Base-by-base conservation (phyloP, 1,140 invertebrate species). In the Drosophila rhopaloa region DNA sequence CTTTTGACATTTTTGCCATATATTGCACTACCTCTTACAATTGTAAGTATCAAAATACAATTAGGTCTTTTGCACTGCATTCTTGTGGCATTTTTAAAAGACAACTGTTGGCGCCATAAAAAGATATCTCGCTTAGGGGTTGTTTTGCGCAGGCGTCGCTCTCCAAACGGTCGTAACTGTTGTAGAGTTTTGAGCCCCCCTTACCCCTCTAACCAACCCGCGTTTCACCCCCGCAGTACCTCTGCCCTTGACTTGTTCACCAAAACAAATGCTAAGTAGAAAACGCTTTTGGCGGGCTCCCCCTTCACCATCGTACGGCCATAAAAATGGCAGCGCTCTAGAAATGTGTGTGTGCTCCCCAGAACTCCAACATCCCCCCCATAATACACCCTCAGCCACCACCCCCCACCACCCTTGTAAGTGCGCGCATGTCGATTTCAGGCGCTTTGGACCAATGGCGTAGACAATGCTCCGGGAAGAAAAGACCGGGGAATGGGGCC, bases 251-350 rank as follows among this genome's bases (percentile, higher is more conserved):
- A 8, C 16, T 32, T 35, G n/a, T 27, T 55, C 16, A 37, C 48
- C 59, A 74, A 63, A 63, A 75, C 53, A 51, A 75, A 76, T 76
- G 51, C 62, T 61, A 79, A 73, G 55, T 67, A 65, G 53, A 51
- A 47, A 66, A 66, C 55, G 57, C 71, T 63, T 71, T 76, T 76
- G 62, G 51, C 46, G 59, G 41, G 13, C 37, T 53, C 9, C 59
- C 51, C 38, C 46, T 35, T 41, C 14, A 19, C 47, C 40, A 37
- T 54, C 43, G 37, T 19, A 10, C 35, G 35, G 48, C 73, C 83
- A 83, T 83, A 89, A 88, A 84, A 88, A 88, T 88, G 84, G 83
- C 80, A 88, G 83, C 76, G 80, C 50, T 83, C 58, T 59, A 46
- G 56, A 66, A 57, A 35, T 50, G 48, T 50, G 38, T 29, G 60